Base-by-base conservation (phyloP, 2,888 invertebrate species). In the Drosophila demipolita region DNA sequence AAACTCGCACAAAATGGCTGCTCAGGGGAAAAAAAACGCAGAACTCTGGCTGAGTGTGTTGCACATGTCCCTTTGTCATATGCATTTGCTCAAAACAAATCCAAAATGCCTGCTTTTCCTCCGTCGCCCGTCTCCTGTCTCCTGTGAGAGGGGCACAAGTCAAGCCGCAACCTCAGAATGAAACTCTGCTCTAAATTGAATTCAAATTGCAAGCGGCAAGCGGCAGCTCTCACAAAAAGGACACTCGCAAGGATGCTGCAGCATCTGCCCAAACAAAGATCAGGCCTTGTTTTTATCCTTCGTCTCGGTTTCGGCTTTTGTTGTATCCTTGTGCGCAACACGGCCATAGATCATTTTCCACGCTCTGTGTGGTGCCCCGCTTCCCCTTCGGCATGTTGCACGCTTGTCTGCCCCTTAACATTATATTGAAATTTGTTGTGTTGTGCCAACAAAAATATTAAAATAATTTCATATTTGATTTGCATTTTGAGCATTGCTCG, bases 401-500 rank as follows among this genome's bases (percentile, higher is more conserved):
- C 29, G 29, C 42, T 12, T 15, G 11, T 38, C 45, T 36, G 54
- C 7, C 52, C 66, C 29, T 49, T 55, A 15, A 23, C 65, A 84
- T 89, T 85, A 73, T 89, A 78, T 83, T 71, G 87, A 86, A 91
- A 90, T 89, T 88, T 90, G 84, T 90, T 77, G 87, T 91, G 91
- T 91, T 90, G 91, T 89, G 90, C 90, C 91, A 90, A 91, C 90
- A 90, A n/a, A 78, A 80, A 84, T 86, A 91, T 91, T 85, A 86
- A 87, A 78, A 91, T 67, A 29, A 83, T 84, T 86, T 91, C 90
- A 91, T 90, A 90, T 90, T 86, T 90, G 81, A 87, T 90, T 87
- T 89, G 80, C 84, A 82, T 87, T 77, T 77, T 50, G 54, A 66
- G 52, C 26, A 70, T 52, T 54, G 67, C 54, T 54, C 59, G 45